Conservation (phyloP, 2,113 vertebrate genomes). For the Gnathonemus echidnorhynchus region DNA sequence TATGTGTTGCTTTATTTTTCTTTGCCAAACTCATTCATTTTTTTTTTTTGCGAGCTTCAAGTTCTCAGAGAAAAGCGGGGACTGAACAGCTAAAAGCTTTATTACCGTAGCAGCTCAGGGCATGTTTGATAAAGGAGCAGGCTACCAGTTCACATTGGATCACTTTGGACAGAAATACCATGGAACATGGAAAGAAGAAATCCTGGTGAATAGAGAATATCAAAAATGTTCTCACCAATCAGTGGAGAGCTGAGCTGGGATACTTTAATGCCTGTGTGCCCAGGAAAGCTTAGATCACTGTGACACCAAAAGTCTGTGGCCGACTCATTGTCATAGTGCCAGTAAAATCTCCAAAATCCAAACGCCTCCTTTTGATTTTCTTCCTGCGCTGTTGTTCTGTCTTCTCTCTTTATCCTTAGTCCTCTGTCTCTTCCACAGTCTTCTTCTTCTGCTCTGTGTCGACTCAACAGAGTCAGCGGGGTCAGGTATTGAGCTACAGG, state of each 20-base stretch:
- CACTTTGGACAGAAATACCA: background rate
- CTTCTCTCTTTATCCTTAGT: background rate
- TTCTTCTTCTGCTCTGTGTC: slow-evolving; percentile 10
- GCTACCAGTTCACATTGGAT: background rate
- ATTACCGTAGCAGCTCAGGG: background rate
- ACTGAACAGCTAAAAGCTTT: background rate
- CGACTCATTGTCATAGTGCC: background rate
- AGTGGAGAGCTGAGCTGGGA: slow-evolving; percentile 27
- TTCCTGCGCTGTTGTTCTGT: background rate
- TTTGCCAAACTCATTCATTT: background rate
- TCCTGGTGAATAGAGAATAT: background rate
- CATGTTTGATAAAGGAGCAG: background rate
- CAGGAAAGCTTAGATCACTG: slow-evolving; percentile 15
- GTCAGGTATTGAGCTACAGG: slow-evolving; percentile 46
- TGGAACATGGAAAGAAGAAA: background rate
- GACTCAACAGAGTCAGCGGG: background rate
- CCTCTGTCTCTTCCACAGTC: background rate
- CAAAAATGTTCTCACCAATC: slow-evolving; percentile 41
- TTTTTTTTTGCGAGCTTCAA: background rate
- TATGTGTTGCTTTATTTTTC: background rate
- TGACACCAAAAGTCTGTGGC: background rate
- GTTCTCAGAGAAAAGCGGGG: background rate
- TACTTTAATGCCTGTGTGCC: slow-evolving; percentile 37
- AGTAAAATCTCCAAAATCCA: background rate
- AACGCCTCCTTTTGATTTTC: background rate